phyloP scores from a whole-genome alignment of 2,888 invertebrate species.

The Pterostichus madidus region DNA sequence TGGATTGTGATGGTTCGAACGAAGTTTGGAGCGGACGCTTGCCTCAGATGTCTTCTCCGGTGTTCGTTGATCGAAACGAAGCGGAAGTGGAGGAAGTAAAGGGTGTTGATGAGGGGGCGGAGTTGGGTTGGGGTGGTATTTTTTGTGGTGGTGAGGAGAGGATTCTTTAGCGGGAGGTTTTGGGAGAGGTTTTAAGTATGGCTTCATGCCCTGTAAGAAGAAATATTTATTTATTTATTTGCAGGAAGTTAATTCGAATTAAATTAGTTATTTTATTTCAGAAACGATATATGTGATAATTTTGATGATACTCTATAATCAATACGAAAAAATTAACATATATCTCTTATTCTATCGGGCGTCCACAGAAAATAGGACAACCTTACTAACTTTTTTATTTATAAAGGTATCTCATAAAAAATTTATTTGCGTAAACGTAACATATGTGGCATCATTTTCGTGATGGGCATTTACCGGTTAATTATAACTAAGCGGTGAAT shows the following conservation, averaged over 20 bases:
- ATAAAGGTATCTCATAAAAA: too few species aligned
- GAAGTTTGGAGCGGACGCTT: conserved; percentile 72
- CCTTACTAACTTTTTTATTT: too few species aligned
- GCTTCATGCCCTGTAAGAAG: conserved; percentile 72
- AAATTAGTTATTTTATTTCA: background rate
- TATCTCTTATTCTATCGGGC: too few species aligned
- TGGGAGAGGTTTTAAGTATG: conserved; percentile 81
- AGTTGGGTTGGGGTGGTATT: conserved; percentile 70
- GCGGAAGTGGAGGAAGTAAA: conserved; percentile 69
- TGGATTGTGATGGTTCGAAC: conserved; percentile 71
- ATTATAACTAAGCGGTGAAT: too few species aligned
- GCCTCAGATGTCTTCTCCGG: conserved; percentile 73
- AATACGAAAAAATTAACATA: too few species aligned
- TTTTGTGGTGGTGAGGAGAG: conserved; percentile 74
- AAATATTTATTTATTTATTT: conserved; percentile 8
- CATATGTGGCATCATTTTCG: too few species aligned
- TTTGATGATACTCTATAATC: too few species aligned
- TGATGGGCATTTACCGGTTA: too few species aligned
- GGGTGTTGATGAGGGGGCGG: conserved; percentile 72
- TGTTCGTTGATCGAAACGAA: conserved; percentile 70
- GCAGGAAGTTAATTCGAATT: background rate
- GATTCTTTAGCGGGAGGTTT: conserved; percentile 79
- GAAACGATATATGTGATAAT: background rate
- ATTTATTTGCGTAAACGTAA: too few species aligned
- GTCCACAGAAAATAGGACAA: too few species aligned